Evolutionary conservation across 2,888 invertebrate genomes (phyloP).

Genomic region (Drosophila differens): DNA sequence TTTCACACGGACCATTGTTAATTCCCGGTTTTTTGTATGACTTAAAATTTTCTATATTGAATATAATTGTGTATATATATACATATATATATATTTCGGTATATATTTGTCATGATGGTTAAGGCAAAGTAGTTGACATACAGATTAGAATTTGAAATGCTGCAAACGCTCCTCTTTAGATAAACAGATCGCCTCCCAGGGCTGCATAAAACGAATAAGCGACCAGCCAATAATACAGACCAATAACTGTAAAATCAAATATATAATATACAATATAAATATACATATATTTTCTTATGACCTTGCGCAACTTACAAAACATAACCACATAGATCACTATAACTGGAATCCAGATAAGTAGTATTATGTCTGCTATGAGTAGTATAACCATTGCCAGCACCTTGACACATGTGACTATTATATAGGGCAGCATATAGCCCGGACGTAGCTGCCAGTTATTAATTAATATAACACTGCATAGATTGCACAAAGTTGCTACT

Average conservation of each 20-base stretch:
- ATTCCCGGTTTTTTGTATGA: neutral
- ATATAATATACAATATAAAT: neutral
- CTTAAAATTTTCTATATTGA: neutral
- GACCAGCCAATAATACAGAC: slow-evolving; percentile 64
- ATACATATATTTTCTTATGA: neutral
- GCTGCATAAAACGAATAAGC: slow-evolving; percentile 73
- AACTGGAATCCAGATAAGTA: slow-evolving; percentile 10
- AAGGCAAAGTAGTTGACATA: slow-evolving; percentile 33
- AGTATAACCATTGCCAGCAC: slow-evolving; percentile 48
- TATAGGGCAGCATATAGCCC: slow-evolving; percentile 37
- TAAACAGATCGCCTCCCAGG: slow-evolving; percentile 63
- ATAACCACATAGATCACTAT: slow-evolving; percentile 26
- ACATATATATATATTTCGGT: slow-evolving; percentile 15
- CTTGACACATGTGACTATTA: slow-evolving; percentile 32
- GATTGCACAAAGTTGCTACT: neutral
- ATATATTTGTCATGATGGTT: slow-evolving; percentile 36
- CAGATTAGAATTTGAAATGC: slow-evolving; percentile 41
- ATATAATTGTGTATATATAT: slow-evolving; percentile 4
- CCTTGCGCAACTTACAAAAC: slow-evolving; percentile 34
- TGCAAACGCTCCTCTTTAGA: slow-evolving; percentile 28
- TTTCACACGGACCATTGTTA: slow-evolving; percentile 1
- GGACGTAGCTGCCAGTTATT: slow-evolving; percentile 34
- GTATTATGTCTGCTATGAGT: slow-evolving; percentile 31
- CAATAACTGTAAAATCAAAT: slow-evolving; percentile 27
- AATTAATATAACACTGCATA: neutral